phyloP scores from a whole-genome alignment of 53 echinoderm and acorn worm species.

The Luidia sarsii region DNA sequence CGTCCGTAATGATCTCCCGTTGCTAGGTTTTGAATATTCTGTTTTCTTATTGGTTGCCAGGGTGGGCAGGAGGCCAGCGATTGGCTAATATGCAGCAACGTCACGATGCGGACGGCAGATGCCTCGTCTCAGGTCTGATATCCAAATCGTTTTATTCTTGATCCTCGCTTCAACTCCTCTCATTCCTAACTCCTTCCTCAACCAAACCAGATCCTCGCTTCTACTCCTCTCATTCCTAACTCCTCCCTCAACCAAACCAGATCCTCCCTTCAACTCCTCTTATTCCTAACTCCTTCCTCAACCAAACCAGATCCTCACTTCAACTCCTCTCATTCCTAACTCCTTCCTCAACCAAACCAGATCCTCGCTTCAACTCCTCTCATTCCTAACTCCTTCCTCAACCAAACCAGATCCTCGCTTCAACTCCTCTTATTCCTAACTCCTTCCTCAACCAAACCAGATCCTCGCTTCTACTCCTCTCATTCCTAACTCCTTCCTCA shows the following conservation, averaged over 20 bases:
- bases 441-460: too few relatives aligned
- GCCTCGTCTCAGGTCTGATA: conserved; percentile 56
- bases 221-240: background rate
- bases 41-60: conserved; percentile 57
- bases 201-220: background rate
- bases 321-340: background rate
- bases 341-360: too few relatives aligned
- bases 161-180: background rate
- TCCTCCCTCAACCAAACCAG: too few relatives aligned
- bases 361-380: too few relatives aligned
- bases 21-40: conserved; percentile 44
- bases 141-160: conserved; percentile 16
- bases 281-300: background rate
- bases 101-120: conserved; percentile 46
- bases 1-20: conserved; percentile 11
- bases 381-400: too few relatives aligned
- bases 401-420: too few relatives aligned
- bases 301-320: background rate
- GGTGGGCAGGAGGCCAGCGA: conserved; percentile 62
- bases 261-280: background rate
- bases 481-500: too few relatives aligned
- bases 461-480: too few relatives aligned
- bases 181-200: too few relatives aligned
- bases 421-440: too few relatives aligned
- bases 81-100: conserved; percentile 59